Base-by-base conservation (phyloP, 2,113 vertebrate species). In the Epinephelus fuscoguttatus region DNA sequence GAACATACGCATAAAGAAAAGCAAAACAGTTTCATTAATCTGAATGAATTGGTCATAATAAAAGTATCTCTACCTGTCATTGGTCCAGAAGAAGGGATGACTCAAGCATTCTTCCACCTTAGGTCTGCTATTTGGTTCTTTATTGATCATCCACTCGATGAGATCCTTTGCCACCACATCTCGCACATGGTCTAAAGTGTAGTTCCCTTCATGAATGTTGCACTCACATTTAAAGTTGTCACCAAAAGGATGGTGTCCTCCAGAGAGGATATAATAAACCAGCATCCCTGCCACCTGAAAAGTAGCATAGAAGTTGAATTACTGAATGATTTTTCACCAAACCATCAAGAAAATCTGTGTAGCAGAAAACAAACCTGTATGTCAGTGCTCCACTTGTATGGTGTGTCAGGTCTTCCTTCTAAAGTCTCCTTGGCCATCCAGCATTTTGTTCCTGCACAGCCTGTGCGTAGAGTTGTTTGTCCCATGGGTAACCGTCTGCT, bases 221-320 rank as follows among this genome's bases (percentile, higher is more conserved):
- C 0, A 0, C 11, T 90, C 92, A 70, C 87, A 88, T 15, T 47
- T 0, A 94, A 79, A 94, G 18, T 3, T 10, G 37, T 77, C 53
- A 1, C 90, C 91, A 49, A 94, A 95, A 14, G 93, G 94, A 91
- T 95, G 94, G 1, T 91, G 84, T 63, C 94, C 91, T 59, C 89
- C n/a, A 64, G 94, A 92, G 1, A 95, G 87, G 79, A 93, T 93
- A 21, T 93, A 95, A 59, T 95, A 95, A 0, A 84, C 69, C 62
- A 95, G 79, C 94, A 95, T 94, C 33, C 94, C 94, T 33, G 94
- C 92, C 70, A 94, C 94, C 94, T 94, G 93, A 45, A 56, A 76
- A 3, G 60, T 0, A n/a, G 19, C 56, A 88, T 0, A 60, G 47
- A 5, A 0, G 79, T 5, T 23, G 19, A 0, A 30, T 1, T 0